Base-by-base conservation (phyloP, 2,797 vertebrate genomes). In the Fistularia commersonii region DNA sequence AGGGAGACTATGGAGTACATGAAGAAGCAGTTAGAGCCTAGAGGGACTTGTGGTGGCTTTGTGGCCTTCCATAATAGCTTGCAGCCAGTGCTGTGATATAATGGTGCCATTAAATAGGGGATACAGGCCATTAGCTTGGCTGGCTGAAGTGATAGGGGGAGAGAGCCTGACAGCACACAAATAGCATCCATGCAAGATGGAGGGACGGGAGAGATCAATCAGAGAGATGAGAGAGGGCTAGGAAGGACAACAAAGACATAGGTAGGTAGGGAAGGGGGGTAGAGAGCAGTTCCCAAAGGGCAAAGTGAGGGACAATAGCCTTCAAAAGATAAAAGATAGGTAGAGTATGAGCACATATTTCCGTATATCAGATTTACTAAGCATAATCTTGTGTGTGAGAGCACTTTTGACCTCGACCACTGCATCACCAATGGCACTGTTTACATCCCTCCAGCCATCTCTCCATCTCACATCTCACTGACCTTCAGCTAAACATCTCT, bases 91-190 rank as follows among this genome's bases (percentile, higher is more conserved):
- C 45, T n/a, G 57, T 80, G 79, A 86, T 84, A 76, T 84, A 89
- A 86, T 66, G 48, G 69, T 72, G 73, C 71, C 76, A 88, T 89
- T 88, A 90, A 87, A 81, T 58, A 79, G 54, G 53, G 54, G 79
- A 79, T 82, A 78, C 68, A 86, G 79, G 75, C 77, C 85, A 88
- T 89, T 89, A 85, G 79, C 80, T 85, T 69, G 59, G 70, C 64
- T 56, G 76, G 71, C 66, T 61, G 34, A 60, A 80, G 64, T 71
- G 72, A 84, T 69, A 48, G 58, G 48, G 68, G 45, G 52, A 61
- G 53, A 52, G 59, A 64, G 66, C 49, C 52, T 79, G 80, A 84
- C 77, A 71, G 78, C 61, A 71, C 75, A 78, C 81, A 87, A 86
- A 88, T 74, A 73, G 81, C 61, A 69, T 80, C 66, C 61, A 66